Evolutionary conservation across 2,797 vertebrate species (phyloP).

Genomic region (Cirrhinus mrigala): DNA sequence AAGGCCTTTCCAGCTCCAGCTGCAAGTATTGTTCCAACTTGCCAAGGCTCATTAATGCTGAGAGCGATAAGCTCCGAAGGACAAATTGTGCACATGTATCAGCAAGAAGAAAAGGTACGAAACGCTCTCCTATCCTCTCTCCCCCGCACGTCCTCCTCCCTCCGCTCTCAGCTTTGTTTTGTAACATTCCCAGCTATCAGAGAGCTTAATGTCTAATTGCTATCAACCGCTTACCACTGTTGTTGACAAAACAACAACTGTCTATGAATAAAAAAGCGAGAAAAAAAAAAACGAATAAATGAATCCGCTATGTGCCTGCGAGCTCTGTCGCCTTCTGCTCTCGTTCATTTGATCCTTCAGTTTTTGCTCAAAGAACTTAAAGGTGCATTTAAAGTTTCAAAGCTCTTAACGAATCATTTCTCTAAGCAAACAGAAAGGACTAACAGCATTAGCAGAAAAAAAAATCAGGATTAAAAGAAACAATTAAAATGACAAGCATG

Average conservation of each 20-base stretch:
- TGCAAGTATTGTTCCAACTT: conserved; percentile 81
- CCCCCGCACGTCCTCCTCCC: conserved; percentile 44
- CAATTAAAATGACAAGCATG: conserved; percentile 63
- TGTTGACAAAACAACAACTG: conserved; percentile 73
- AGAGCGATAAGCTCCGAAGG: conserved; percentile 82
- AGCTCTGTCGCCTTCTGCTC: conserved; percentile 25
- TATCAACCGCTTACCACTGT: conserved; percentile 73
- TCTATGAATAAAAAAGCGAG: conserved; percentile 45
- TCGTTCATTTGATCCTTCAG: conserved; percentile 37
- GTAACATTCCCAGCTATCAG: conserved; percentile 73
- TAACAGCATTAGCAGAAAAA: conserved; percentile 50
- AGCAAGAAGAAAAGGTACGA: conserved; percentile 68
- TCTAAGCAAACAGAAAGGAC: conserved; percentile 48
- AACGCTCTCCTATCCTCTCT: conserved; percentile 45
- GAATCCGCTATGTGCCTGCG: conserved; percentile 23
- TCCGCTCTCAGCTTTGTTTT: conserved; percentile 72
- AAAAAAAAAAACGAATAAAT: conserved; percentile 39
- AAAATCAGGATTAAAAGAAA: conserved; percentile 58
- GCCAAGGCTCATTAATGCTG: conserved; percentile 83
- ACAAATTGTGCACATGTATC: conserved; percentile 82
- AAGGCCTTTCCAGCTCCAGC: conserved; percentile 77
- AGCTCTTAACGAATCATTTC: conserved; percentile 46
- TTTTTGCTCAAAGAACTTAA: conserved; percentile 54
- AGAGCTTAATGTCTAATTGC: conserved; percentile 73
- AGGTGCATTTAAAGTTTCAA: conserved; percentile 39